Evolutionary conservation across 2,888 invertebrate species (phyloP).

Genomic region (Stenodera caucasica): DNA sequence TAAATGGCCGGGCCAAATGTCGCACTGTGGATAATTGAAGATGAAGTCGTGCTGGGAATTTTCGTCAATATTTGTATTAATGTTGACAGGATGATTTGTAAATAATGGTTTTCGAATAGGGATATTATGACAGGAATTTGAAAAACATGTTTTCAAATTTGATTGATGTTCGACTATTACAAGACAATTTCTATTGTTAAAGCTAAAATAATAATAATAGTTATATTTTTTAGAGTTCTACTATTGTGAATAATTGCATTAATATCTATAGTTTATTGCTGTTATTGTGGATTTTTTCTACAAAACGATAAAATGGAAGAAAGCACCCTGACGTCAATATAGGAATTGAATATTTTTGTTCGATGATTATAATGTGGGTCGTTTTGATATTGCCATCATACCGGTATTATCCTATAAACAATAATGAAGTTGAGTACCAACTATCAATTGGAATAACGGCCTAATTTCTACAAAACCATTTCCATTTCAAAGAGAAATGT

Average conservation of each 20-base stretch:
- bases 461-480: background rate
- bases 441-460: background rate
- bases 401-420: conserved; percentile 2
- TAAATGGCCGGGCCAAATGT: background rate
- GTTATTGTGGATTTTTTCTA: background rate
- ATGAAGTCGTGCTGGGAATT: conserved; percentile 11
- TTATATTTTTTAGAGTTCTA: no score
- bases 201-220: no score
- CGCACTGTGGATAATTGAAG: conserved; percentile 8
- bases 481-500: no score
- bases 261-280: no score
- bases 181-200: background rate
- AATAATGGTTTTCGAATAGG: background rate
- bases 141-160: no score
- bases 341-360: background rate
- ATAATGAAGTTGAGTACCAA: background rate
- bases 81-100: conserved; percentile 18
- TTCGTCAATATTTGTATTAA: conserved; percentile 25
- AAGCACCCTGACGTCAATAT: background rate
- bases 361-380: conserved; percentile 1
- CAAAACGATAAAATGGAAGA: background rate
- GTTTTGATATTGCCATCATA: background rate
- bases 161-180: background rate
- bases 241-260: no score
- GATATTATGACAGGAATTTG: background rate